These are phyloP conservation scores for Callyntrura sp. DNA, from an alignment of 2,888 invertebrate species.

Conservation along the genomic window DNA sequence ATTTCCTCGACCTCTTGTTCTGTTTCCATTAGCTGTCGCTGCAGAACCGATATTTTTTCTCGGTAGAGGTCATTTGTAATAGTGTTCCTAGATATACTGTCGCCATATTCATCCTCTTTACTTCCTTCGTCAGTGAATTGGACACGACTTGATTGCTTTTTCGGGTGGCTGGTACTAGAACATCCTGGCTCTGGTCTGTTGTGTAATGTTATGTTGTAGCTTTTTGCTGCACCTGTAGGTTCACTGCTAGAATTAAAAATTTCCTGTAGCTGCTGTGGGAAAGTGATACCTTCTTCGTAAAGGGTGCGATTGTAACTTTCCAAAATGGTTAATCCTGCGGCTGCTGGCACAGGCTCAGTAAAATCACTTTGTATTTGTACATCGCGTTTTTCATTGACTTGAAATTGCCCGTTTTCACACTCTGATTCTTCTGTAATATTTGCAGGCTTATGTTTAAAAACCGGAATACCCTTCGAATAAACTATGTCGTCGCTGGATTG, in stretches of 20 bases:
- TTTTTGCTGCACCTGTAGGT: neutral
- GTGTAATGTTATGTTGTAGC: neutral
- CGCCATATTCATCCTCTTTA: neutral
- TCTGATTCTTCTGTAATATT: slow-evolving; percentile 50
- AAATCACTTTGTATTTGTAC: neutral
- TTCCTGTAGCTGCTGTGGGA: neutral
- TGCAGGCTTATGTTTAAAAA: slow-evolving; percentile 45
- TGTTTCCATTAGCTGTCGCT: slow-evolving; percentile 80
- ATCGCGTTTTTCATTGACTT: neutral
- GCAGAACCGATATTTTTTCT: slow-evolving; percentile 64
- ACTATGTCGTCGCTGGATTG: neutral
- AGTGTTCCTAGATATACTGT: neutral
- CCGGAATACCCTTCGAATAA: slow-evolving; percentile 8
- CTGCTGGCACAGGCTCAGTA: neutral
- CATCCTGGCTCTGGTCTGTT: neutral
- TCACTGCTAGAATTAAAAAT: neutral
- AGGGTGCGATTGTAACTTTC: neutral
- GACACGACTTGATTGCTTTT: neutral
- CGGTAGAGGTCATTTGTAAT: slow-evolving; percentile 16
- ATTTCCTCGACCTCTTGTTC: slow-evolving; percentile 79
- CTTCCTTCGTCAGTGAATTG: neutral
- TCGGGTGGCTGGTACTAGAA: neutral
- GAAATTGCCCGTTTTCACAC: slow-evolving; percentile 13
- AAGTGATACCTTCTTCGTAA: slow-evolving; percentile 26
- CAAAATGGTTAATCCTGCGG: neutral